Percentiles rank a stretch among this genome's conserved stretches.
Conservation (phyloP, 2,797 vertebrate species). For the Phoeniculus purpureus region DNA sequence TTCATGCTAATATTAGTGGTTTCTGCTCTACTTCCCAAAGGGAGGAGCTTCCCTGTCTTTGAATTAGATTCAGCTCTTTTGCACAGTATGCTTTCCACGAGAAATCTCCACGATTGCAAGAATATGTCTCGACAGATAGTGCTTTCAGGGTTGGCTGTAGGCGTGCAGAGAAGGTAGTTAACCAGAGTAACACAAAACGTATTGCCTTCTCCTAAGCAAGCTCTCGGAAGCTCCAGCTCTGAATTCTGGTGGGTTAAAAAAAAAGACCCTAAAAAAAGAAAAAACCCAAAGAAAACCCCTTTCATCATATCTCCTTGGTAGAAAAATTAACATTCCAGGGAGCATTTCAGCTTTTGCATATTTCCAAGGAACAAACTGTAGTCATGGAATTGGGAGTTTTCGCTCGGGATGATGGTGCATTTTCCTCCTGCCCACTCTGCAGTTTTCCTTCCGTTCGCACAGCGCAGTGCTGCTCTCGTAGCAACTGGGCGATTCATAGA, state of each 20-base stretch:
- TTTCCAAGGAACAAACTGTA: background rate
- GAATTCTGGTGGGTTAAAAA: background rate
- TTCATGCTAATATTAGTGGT: slow-evolving; percentile 43
- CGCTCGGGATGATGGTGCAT: background rate
- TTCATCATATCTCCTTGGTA: background rate
- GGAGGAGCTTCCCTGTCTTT: background rate
- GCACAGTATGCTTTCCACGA: background rate
- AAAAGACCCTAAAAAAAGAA: background rate
- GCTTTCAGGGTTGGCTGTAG: background rate
- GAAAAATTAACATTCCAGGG: background rate
- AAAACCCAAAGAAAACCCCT: background rate
- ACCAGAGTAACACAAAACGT: background rate
- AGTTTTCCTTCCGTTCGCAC: slow-evolving; percentile 10
- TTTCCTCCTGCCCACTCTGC: background rate
- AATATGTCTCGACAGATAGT: background rate
- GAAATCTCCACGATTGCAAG: background rate
- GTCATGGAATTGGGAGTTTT: background rate
- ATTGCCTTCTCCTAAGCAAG: background rate
- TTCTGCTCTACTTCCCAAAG: slow-evolving; percentile 58
- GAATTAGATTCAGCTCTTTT: slow-evolving; percentile 13
- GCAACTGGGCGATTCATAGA: background rate
- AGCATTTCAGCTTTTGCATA: background rate
- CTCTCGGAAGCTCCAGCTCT: background rate
- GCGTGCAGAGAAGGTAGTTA: background rate
- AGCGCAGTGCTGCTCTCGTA: background rate